Evolutionary conservation across 2,113 vertebrate genomes (phyloP).

Genomic region (Chaetodon auriga): DNA sequence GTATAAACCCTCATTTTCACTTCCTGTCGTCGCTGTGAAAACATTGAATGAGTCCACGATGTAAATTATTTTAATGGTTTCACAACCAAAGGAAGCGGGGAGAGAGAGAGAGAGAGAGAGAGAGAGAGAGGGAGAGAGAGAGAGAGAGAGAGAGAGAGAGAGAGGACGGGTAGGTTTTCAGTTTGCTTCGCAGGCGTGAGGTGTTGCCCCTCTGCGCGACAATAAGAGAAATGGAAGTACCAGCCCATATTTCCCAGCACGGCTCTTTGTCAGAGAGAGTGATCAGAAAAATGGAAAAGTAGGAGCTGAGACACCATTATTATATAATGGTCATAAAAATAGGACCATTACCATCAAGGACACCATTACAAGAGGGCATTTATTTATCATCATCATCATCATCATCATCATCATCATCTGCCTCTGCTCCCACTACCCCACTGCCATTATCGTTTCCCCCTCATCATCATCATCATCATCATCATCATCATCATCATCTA

Average conservation of each 20-base stretch:
- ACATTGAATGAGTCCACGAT: neutral
- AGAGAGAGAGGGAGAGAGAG: too few relatives aligned
- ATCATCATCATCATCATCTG: constrained; percentile 83
- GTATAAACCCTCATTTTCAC: neutral
- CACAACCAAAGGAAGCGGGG: neutral
- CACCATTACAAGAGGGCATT: constrained; percentile 84
- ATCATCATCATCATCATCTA: constrained; percentile 80
- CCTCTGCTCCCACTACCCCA: constrained; percentile 71
- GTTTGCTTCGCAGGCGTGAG: constrained; percentile 26
- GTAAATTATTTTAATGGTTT: neutral
- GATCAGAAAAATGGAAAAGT: constrained; percentile 76
- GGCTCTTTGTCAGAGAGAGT: constrained; percentile 73
- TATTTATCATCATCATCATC: constrained; percentile 86
- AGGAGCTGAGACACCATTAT: constrained; percentile 76
- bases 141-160: too few relatives aligned
- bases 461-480: constrained; percentile 75
- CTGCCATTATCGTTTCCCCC: constrained; percentile 76
- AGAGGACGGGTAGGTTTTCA: neutral
- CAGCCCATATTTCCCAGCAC: constrained; percentile 56
- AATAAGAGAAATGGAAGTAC: constrained; percentile 42
- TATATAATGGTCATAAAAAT: constrained; percentile 85
- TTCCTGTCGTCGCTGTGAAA: neutral
- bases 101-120: too few relatives aligned
- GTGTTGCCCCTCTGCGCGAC: constrained; percentile 41
- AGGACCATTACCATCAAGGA: constrained; percentile 86